A percentile compares a stretch with the other conserved stretches of the same genome.
Evolutionary conservation across 2,888 invertebrate genomes (phyloP).

Genomic region (Cheilosia soror): DNA sequence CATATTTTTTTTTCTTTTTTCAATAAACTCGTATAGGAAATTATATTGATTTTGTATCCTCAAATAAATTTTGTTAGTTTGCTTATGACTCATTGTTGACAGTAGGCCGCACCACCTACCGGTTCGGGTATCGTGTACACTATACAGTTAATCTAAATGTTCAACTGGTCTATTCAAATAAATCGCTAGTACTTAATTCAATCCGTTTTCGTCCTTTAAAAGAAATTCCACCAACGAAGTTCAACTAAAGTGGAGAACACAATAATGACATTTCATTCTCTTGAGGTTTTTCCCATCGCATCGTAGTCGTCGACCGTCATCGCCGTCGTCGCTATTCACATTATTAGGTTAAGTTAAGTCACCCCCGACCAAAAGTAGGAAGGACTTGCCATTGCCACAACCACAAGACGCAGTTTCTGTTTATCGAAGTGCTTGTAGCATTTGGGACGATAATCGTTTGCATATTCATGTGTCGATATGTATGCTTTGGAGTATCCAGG

Average conservation of each 20-base stretch:
- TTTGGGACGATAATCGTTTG: not conserved
- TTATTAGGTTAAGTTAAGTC: constrained; percentile 10
- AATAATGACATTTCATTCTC: constrained; percentile 1
- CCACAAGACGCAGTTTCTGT: not conserved
- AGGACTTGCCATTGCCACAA: not conserved
- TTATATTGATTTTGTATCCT: not conserved
- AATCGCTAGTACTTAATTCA: not conserved
- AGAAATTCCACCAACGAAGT: not conserved
- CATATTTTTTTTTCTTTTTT: not conserved
- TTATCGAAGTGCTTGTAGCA: not conserved
- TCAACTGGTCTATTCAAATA: constrained; percentile 7
- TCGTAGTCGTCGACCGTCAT: not conserved
- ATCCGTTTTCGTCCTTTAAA: not conserved
- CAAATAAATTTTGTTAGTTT: not conserved
- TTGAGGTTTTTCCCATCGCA: not conserved
- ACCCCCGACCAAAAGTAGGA: not conserved
- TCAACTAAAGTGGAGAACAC: not conserved
- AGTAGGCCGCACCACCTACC: not conserved
- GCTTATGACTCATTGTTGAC: not conserved
- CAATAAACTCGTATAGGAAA: not conserved
- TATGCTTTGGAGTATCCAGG: not conserved
- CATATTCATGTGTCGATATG: constrained; percentile 3
- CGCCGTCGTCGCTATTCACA: not conserved
- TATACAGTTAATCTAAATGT: not conserved
- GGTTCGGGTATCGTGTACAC: not conserved